Percentiles rank a stretch among this genome's conserved stretches.
Conservation (phyloP, 2,113 vertebrate genomes). For the Sander vitreus region DNA sequence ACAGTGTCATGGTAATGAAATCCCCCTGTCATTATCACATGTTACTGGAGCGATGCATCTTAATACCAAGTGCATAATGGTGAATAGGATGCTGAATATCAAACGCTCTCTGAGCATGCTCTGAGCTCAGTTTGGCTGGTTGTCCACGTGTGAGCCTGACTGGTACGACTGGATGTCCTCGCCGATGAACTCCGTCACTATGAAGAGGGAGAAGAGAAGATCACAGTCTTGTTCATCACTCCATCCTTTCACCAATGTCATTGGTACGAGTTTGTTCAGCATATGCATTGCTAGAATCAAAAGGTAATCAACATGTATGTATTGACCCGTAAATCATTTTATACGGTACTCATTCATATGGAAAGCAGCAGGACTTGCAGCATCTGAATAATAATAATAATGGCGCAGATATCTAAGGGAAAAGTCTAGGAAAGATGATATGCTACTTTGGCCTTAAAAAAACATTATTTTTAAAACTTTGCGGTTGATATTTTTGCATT, state of each 20-base stretch:
- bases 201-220: conserved; percentile 35
- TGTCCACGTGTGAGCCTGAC: conserved; percentile 75
- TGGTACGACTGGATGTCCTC: conserved; percentile 84
- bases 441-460: background rate
- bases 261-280: background rate
- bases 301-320: background rate
- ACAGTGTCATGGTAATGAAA: conserved; percentile 60
- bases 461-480: background rate
- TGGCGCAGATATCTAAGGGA: background rate
- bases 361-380: background rate
- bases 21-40: conserved; percentile 45
- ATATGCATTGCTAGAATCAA: background rate
- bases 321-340: background rate
- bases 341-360: background rate
- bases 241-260: background rate
- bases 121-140: conserved; percentile 79
- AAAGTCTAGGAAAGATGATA: background rate
- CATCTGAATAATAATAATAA: background rate
- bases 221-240: background rate
- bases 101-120: conserved; percentile 14
- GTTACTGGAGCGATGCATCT: conserved; percentile 54
- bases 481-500: background rate
- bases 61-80: conserved; percentile 60
- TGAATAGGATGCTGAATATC: conserved; percentile 51
- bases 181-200: conserved; percentile 86